Base-by-base conservation (phyloP, 2,797 vertebrate genomes). In the Chloroceryle amazona region DNA sequence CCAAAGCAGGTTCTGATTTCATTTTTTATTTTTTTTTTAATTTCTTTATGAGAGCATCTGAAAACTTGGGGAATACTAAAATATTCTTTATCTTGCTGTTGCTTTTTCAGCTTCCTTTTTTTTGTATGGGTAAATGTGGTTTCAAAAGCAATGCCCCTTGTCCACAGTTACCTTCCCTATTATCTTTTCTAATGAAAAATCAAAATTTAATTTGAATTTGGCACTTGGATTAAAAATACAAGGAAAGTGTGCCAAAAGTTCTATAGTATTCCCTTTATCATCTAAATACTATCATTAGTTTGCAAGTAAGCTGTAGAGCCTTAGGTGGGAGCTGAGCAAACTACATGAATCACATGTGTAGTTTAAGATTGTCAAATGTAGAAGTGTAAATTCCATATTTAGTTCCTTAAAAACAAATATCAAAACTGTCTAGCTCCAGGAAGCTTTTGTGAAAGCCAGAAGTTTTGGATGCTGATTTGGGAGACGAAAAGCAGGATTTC, bases 131-230 rank as follows among this genome's bases (percentile, higher is more conserved):
- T 68, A 58, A 66, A 47, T 28, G 7, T 62, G 21, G 73, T 89
- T 94, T 92, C 13, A 70, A 46, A 94, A 72, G 5, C 1, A 0
- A n/a, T 66, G 37, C n/a, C 75, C n/a, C 29, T 80, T 91, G 71
- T n/a, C 54, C 41, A 31, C 33, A 19, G n/a, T 83, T 80, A 55
- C 67, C 26, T 80, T 76, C 44, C 41, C 26, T 1, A 0, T 33
- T 82, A 61, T 26, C 11, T 93, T 89, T 73, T 68, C 46, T 91
- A 81, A 75, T 76, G 84, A 75, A 75, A 81, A 92, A 58, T 73
- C 70, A 70, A 4, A 87, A 22, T 90, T 95, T 90, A 31, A n/a
- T 83, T 66, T 75, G 62, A 84, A 81, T 41, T 75, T 51, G 26
- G 49, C 4, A 1, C 41, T 42, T 55, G 68, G 52, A 70, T 85